phyloP scores from a whole-genome alignment of 1,140 invertebrate species.

The Drosophila carrolli region DNA sequence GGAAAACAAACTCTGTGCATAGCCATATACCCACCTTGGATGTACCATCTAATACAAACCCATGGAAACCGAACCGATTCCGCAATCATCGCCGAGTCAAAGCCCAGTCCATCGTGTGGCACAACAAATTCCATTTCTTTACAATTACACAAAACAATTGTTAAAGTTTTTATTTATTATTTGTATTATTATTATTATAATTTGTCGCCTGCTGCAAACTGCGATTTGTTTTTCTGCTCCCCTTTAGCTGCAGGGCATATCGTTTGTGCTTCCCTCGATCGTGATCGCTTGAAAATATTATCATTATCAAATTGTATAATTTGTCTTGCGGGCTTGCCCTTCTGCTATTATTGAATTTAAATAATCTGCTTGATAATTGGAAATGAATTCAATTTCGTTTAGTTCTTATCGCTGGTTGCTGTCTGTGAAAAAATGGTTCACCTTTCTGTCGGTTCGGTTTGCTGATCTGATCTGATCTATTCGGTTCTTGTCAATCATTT shows the following conservation, averaged over 20 bases:
- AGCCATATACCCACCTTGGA: background rate
- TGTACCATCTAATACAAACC: background rate
- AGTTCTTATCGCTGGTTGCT: slow-evolving; percentile 58
- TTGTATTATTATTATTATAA: slow-evolving; percentile 79
- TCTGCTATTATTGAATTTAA: slow-evolving; percentile 56
- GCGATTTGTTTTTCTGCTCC: slow-evolving; percentile 44
- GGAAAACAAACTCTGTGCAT: too few relatives aligned
- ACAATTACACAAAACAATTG: slow-evolving; percentile 84
- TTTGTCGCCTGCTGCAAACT: slow-evolving; percentile 61
- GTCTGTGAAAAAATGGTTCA: slow-evolving; percentile 42
- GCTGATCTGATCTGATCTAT: background rate
- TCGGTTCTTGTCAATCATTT: slow-evolving; percentile 26
- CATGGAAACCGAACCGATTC: background rate
- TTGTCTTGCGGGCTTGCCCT: slow-evolving; percentile 33
- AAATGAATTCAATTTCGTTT: slow-evolving; percentile 43
- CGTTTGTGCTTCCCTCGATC: slow-evolving; percentile 46
- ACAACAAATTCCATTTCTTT: slow-evolving; percentile 45
- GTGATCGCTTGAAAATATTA: slow-evolving; percentile 52
- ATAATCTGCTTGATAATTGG: slow-evolving; percentile 50
- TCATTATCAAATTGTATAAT: slow-evolving; percentile 67
- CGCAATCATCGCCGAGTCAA: background rate
- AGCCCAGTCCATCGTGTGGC: background rate
- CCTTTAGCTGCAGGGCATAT: slow-evolving; percentile 22
- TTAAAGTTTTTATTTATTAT: slow-evolving; percentile 84
- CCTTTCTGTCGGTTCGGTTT: slow-evolving; percentile 24